Evolutionary conservation across 2,888 invertebrate genomes (phyloP).

Genomic region (Cataglyphis livida): DNA sequence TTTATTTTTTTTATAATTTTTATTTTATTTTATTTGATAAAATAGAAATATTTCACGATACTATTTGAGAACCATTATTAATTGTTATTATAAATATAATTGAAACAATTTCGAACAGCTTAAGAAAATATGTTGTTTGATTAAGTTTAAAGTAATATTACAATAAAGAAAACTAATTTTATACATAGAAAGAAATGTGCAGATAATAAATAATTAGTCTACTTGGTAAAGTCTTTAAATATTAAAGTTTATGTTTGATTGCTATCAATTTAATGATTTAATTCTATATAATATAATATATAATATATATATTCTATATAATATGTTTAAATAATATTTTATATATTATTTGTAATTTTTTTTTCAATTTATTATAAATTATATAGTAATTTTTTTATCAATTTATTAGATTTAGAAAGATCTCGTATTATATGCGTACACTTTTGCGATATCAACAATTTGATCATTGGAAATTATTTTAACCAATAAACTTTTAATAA

Average conservation of each 20-base stretch:
- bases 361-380: constrained; percentile 65
- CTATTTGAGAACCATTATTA: not conserved
- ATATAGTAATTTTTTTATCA: constrained; percentile 50
- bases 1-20: constrained; percentile 6
- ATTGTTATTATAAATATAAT: not conserved
- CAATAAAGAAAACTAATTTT: not conserved
- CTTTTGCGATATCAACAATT: constrained; percentile 40
- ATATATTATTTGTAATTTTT: constrained; percentile 29
- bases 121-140: not conserved
- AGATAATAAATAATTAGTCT: constrained; percentile 27
- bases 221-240: constrained; percentile 33
- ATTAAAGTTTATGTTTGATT: constrained; percentile 48
- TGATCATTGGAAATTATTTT: constrained; percentile 44
- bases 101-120: not conserved
- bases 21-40: not conserved
- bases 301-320: constrained; percentile 13
- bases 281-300: constrained; percentile 31
- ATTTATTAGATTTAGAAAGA: constrained; percentile 51
- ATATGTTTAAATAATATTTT: constrained; percentile 54
- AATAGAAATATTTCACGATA: not conserved
- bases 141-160: not conserved
- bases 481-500: constrained; percentile 36
- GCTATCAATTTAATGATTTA: constrained; percentile 8
- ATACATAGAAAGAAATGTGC: not conserved
- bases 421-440: constrained; percentile 12